Evolutionary conservation across 1,140 invertebrate species (phyloP).

Genomic region (Philopotamus ludificatus): DNA sequence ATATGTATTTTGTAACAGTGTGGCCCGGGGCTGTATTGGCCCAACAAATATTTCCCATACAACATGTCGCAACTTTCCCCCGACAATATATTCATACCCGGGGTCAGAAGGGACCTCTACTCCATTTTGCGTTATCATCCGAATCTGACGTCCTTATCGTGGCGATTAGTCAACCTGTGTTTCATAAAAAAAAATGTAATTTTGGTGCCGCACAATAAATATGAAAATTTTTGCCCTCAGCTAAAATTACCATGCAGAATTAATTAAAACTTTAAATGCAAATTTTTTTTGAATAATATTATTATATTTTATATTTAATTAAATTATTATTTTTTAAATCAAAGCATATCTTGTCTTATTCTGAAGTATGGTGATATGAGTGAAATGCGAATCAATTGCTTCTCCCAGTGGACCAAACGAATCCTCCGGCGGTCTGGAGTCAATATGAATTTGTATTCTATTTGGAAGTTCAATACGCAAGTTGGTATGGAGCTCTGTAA

Average conservation of each 20-base stretch:
- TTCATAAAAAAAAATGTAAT: no score
- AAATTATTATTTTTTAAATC: not conserved
- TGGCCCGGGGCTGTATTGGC: not conserved
- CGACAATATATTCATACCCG: slow-evolving; percentile 1
- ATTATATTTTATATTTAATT: not conserved
- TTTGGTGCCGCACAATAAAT: no score
- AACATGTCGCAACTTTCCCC: slow-evolving; percentile 6
- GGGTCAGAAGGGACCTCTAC: not conserved
- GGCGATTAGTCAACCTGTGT: no score
- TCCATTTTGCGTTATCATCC: not conserved
- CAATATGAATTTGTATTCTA: slow-evolving; percentile 19
- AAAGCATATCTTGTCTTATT: not conserved
- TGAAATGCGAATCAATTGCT: not conserved
- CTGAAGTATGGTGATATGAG: not conserved
- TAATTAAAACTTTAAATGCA: no score
- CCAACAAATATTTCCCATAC: slow-evolving; percentile 7
- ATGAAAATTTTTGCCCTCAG: no score
- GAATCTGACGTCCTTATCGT: no score
- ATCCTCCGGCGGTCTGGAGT: not conserved
- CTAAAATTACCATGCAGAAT: no score
- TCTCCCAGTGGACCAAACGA: not conserved
- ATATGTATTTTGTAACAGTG: no score
- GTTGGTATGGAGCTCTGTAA: slow-evolving; percentile 13
- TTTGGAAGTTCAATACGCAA: slow-evolving; percentile 22
- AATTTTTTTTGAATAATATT: not conserved